Conservation (phyloP, 2,888 invertebrate genomes). For the Drepanosiphum platanoidis region DNA sequence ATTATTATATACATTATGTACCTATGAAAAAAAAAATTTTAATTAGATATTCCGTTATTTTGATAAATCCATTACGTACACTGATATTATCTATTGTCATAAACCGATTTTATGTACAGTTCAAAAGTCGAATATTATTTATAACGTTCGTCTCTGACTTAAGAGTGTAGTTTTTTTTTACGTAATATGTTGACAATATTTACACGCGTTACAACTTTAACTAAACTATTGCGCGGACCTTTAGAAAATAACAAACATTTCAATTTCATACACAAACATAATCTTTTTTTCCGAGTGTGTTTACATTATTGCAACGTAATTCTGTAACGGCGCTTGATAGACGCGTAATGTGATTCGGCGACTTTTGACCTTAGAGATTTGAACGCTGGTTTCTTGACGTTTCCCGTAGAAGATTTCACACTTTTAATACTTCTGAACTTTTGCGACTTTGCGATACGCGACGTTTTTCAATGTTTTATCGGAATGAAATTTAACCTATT, state of each 20-base stretch:
- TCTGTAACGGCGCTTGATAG: neutral
- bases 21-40: no score
- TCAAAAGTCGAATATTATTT: conserved; percentile 5
- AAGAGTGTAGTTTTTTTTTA: neutral
- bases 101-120: neutral
- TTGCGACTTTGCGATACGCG: neutral
- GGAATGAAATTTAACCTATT: neutral
- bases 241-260: neutral
- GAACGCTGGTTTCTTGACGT: conserved; percentile 37
- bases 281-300: neutral
- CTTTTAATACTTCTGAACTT: neutral
- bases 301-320: neutral
- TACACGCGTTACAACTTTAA: no score
- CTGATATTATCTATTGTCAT: neutral
- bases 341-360: neutral
- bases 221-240: neutral
- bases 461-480: neutral
- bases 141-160: conserved; percentile 4
- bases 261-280: neutral
- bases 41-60: neutral
- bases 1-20: neutral
- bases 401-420: neutral
- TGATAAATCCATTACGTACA: neutral
- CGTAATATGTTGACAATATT: neutral
- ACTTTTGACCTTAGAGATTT: conserved; percentile 48